A percentile compares a stretch with the other conserved stretches of the same genome.
Conservation (phyloP, 1,140 invertebrate species). For the Apocrypta bakeri region DNA sequence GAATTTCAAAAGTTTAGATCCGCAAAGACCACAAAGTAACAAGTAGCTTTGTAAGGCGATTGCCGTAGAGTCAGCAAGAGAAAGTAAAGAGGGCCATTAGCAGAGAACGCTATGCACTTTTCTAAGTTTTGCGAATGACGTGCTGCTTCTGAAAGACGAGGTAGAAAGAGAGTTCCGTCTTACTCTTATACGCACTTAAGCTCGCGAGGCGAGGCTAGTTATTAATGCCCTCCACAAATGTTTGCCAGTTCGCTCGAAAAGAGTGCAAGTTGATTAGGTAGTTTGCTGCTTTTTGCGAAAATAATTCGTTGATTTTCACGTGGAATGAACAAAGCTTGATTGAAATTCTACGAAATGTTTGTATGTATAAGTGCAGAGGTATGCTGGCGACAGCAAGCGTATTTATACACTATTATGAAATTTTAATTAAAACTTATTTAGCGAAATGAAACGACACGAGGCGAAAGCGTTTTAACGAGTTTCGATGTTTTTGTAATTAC, state of each 20-base stretch:
- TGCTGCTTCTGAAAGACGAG: background rate
- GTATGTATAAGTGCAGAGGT: no score
- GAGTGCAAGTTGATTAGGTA: background rate
- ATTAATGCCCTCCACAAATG: background rate
- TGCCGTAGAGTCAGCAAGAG: background rate
- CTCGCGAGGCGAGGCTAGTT: background rate
- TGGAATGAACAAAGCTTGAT: no score
- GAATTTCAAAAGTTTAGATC: background rate
- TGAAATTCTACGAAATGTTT: no score
- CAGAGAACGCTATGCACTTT: background rate
- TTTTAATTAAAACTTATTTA: background rate
- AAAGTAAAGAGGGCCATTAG: background rate
- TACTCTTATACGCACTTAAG: no score
- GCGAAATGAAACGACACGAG: no score
- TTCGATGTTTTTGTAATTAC: background rate
- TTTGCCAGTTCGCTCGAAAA: background rate
- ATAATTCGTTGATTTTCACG: no score
- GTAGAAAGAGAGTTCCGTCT: background rate
- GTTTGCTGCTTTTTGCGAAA: background rate
- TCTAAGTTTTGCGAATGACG: slow-evolving; percentile 6
- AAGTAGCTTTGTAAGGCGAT: slow-evolving; percentile 29
- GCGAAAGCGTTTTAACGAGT: no score
- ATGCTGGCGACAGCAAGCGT: no score
- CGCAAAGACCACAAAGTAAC: slow-evolving; percentile 24
- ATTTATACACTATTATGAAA: background rate